phyloP scores from a whole-genome alignment of 2,888 invertebrate species.

The Mantis religiosa region DNA sequence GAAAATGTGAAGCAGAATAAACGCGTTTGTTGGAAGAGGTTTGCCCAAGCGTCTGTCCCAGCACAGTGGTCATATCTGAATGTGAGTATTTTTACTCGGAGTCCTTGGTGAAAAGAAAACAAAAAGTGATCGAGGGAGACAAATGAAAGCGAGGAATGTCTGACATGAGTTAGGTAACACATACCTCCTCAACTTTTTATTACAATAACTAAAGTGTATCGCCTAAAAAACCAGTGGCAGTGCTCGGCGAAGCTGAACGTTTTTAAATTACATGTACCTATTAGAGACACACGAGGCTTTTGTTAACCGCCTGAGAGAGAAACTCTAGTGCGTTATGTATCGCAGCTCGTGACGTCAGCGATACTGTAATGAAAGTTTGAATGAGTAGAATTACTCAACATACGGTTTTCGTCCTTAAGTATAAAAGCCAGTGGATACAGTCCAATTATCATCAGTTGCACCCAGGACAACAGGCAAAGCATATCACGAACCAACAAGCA shows the following conservation, averaged over 20 bases:
- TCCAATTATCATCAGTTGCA: neutral
- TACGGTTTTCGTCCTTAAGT: neutral
- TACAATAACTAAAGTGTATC: neutral
- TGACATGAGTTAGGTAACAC: neutral
- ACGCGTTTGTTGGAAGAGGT: too few relatives aligned
- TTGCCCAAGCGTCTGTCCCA: too few relatives aligned
- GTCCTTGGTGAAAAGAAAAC: neutral
- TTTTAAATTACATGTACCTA: neutral
- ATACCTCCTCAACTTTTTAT: neutral
- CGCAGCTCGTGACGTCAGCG: neutral
- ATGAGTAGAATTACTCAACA: neutral
- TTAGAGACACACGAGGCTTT: neutral
- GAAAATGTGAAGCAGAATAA: too few relatives aligned
- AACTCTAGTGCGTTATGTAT: neutral
- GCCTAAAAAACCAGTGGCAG: neutral
- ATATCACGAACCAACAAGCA: neutral
- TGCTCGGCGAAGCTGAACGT: neutral
- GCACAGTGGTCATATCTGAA: neutral
- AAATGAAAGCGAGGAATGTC: neutral
- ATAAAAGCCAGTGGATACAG: neutral
- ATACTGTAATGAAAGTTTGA: neutral
- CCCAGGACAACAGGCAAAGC: neutral
- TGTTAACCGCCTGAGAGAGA: neutral
- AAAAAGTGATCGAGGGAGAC: neutral
- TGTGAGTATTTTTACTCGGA: neutral